Evolutionary conservation across 2,797 vertebrate species (phyloP).

Genomic region (Synanceia verrucosa): DNA sequence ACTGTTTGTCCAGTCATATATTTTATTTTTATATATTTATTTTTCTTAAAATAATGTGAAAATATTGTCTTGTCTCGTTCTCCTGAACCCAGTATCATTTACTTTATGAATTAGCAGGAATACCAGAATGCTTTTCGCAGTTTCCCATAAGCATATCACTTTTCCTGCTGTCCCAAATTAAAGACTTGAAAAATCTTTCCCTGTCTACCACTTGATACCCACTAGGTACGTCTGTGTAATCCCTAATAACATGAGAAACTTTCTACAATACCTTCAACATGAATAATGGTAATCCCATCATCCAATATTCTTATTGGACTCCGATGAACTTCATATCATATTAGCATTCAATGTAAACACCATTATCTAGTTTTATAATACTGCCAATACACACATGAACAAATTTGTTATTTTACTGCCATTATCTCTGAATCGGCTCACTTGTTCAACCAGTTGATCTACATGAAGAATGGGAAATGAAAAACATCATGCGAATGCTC

Average conservation of each 20-base stretch:
- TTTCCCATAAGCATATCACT: too few species aligned
- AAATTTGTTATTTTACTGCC: not conserved
- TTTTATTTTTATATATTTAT: too few species aligned
- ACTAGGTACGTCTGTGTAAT: not conserved
- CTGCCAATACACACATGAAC: not conserved
- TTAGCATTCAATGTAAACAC: not conserved
- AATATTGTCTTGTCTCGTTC: too few species aligned
- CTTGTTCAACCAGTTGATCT: too few species aligned
- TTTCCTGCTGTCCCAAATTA: not conserved
- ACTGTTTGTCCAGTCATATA: too few species aligned
- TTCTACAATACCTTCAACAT: not conserved
- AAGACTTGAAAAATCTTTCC: not conserved
- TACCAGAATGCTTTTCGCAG: too few species aligned
- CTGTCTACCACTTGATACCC: not conserved
- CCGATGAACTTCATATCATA: conserved; percentile 1
- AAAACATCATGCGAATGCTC: not conserved
- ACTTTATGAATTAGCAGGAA: too few species aligned
- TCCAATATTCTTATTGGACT: conserved; percentile 10
- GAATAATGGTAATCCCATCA: conserved; percentile 15
- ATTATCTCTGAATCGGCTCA: not conserved
- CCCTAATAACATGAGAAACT: conserved; percentile 4
- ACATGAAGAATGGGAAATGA: not conserved
- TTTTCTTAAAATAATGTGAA: too few species aligned
- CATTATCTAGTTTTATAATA: not conserved
- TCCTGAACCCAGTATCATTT: too few species aligned